phyloP scores from a whole-genome alignment of 1,140 invertebrate genomes.

The Aphidius gifuensis region DNA sequence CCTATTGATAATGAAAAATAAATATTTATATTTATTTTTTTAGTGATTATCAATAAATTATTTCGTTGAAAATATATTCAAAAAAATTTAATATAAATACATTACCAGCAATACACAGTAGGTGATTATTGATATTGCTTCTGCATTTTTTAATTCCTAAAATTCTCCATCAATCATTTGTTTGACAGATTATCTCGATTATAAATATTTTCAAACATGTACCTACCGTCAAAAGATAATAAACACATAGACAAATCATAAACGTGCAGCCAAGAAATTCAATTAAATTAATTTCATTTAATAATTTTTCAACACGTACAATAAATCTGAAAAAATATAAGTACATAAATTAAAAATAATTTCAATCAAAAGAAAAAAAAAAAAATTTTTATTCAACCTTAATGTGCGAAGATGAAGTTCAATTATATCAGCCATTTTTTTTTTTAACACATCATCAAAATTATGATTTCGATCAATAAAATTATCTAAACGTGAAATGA shows the following conservation, averaged over 20 bases:
- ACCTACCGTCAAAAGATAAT: constrained; percentile 26
- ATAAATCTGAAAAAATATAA: constrained; percentile 1
- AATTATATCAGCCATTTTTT: constrained; percentile 35
- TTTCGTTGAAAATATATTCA: no score
- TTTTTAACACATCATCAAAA: constrained; percentile 16
- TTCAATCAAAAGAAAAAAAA: no score
- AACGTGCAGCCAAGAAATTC: constrained; percentile 24
- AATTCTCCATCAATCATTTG: no score
- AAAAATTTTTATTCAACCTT: constrained; percentile 17
- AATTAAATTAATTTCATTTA: constrained; percentile 27
- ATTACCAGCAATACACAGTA: constrained; percentile 30
- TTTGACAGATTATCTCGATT: no score
- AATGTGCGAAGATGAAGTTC: constrained; percentile 35
- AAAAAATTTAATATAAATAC: no score
- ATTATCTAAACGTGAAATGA: constrained; percentile 22
- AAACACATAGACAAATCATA: constrained; percentile 30
- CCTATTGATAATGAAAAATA: no score
- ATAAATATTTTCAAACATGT: no score
- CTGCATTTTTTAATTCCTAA: constrained; percentile 34
- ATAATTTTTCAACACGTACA: constrained; percentile 1
- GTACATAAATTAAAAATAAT: background rate
- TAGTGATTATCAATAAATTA: no score
- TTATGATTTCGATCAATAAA: constrained; percentile 23
- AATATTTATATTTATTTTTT: no score
- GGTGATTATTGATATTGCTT: constrained; percentile 27